Base-by-base conservation (phyloP, 92 coral and sea anemone species). In the Phymanthus crucifer region DNA sequence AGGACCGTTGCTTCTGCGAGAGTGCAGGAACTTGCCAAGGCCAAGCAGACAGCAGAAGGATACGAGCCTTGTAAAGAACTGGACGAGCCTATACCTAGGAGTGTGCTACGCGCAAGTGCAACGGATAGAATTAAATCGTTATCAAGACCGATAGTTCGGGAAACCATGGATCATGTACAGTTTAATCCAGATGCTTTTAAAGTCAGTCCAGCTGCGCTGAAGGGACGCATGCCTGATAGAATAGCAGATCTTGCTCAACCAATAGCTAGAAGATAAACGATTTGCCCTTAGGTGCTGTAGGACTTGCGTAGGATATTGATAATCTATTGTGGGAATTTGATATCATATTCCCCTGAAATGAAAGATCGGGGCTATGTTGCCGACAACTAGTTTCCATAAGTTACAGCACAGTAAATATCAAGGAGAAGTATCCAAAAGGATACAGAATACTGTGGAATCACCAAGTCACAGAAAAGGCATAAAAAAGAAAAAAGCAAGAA, bases 161-260 rank as follows among this genome's bases (percentile, higher is more conserved):
- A 93, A 75, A 84, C 98, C 1, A 93, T 93, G 97, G 97, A 93
- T 32, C 94, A 93, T 56, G 87, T 93, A 12, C 97, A 93, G 72
- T 93, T 93, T 67, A 93, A 93, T 69, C 97, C 96, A 5, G 98
- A 96, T 61, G 99, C 99, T 31, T 96, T 96, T 32, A 75, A 87
- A 29, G 99, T 96, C 8, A 89, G 96, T 26, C 87, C 85, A 57
- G 74, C 97, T n/a, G 99, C 99, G 0, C 88, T 84, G 56, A 89
- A 85, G 34, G 99, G 98, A 0, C 79, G 78, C 40, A 83, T 91
- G 14, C 87, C 98, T 14, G 90, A 88, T 24, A 84, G 99, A 78
- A 87, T 93, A 45, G 83, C 77, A 14, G 98, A 96, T 47, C 93
- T 96, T 23, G 89, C 99, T 14, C 96, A 91, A 83, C 98, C 99